Conservation (phyloP, 1,140 invertebrate genomes). For the Scaptomyza graminum region DNA sequence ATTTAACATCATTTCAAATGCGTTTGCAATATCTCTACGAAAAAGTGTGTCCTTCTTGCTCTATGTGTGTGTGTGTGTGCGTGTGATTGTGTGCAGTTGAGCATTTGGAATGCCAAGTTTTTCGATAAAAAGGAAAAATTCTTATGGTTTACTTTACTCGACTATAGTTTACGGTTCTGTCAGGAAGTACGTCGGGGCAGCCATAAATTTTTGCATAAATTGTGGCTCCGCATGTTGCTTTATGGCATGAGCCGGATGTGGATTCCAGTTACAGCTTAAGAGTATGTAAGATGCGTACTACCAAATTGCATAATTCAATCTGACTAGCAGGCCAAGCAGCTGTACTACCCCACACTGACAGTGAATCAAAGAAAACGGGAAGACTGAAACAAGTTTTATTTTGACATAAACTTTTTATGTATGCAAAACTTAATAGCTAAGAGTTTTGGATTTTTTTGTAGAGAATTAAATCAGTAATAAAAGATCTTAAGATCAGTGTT, state of each 20-base stretch:
- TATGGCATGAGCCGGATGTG: slow-evolving; percentile 65
- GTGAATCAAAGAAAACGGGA: neutral
- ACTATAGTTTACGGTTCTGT: slow-evolving; percentile 12
- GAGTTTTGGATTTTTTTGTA: too few species aligned
- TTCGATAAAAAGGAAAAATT: slow-evolving; percentile 67
- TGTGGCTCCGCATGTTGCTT: slow-evolving; percentile 54
- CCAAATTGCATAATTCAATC: slow-evolving; percentile 71
- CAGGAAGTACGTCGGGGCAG: slow-evolving; percentile 63
- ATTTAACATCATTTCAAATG: slow-evolving; percentile 57
- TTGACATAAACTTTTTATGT: too few species aligned
- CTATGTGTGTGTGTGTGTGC: neutral
- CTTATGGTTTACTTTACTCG: slow-evolving; percentile 31
- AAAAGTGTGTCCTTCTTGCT: slow-evolving; percentile 1
- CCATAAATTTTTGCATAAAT: slow-evolving; percentile 80
- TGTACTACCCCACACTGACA: neutral
- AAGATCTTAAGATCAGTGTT: too few species aligned
- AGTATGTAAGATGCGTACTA: slow-evolving; percentile 54
- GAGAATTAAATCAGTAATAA: too few species aligned
- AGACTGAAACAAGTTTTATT: neutral
- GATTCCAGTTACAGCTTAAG: slow-evolving; percentile 61
- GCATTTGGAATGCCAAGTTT: slow-evolving; percentile 70
- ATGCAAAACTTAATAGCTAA: neutral
- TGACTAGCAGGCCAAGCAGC: slow-evolving; percentile 15
- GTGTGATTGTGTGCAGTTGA: slow-evolving; percentile 41
- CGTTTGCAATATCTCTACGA: slow-evolving; percentile 48